phyloP scores from a whole-genome alignment of 2,797 vertebrate genomes.

The Carapus acus region DNA sequence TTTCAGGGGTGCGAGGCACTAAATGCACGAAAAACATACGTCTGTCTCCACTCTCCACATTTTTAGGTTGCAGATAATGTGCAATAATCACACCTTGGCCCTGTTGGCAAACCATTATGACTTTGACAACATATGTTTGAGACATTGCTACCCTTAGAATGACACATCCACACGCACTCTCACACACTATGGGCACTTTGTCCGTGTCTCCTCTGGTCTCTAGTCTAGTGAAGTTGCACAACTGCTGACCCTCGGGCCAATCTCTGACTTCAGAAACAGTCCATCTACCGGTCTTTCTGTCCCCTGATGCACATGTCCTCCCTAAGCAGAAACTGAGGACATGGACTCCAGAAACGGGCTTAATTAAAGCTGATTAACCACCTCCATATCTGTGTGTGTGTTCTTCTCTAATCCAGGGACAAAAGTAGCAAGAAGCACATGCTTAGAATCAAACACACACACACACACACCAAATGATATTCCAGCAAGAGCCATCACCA shows the following conservation, averaged over 20 bases:
- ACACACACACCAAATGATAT: not conserved
- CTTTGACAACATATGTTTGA: too few species aligned
- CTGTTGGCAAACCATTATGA: too few species aligned
- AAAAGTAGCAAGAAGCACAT: not conserved
- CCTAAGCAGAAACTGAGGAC: constrained; percentile 16
- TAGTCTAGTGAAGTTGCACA: constrained; percentile 34
- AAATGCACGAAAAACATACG: too few species aligned
- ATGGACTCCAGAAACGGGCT: constrained; percentile 7
- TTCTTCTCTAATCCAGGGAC: constrained; percentile 7
- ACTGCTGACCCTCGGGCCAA: constrained; percentile 23
- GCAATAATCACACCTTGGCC: constrained; percentile 10
- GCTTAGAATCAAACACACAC: not conserved
- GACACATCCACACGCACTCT: too few species aligned
- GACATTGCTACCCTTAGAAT: too few species aligned
- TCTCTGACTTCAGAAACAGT: constrained; percentile 16
- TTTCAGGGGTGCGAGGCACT: too few species aligned
- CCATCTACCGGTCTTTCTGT: constrained; percentile 11
- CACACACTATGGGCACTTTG: too few species aligned
- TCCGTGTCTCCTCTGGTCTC: constrained; percentile 2
- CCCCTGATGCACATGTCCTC: constrained; percentile 26
- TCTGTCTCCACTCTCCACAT: not conserved
- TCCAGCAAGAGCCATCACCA: not conserved
- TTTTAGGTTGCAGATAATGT: not conserved
- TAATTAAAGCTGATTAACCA: constrained; percentile 34
- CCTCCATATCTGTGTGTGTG: constrained; percentile 1